Percentiles rank a stretch among this genome's conserved stretches.
Evolutionary conservation across 2,113 vertebrate genomes (phyloP).

Genomic region (Mola mola): DNA sequence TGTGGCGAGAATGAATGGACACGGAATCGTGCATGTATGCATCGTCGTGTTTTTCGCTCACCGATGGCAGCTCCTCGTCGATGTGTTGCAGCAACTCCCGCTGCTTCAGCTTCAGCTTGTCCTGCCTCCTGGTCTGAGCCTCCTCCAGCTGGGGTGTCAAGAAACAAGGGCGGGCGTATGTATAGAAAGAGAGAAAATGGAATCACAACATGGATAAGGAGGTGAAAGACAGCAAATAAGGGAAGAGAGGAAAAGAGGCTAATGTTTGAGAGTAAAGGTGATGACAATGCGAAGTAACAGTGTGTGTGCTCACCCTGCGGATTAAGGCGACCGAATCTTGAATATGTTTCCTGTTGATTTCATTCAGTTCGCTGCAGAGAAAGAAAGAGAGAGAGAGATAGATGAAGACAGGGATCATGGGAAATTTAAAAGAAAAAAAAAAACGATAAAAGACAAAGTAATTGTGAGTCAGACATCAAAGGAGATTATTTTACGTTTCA

Average conservation of each 20-base stretch:
- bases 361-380: conserved; percentile 81
- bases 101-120: conserved; percentile 80
- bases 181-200: no score
- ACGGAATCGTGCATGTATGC: not conserved
- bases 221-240: not conserved
- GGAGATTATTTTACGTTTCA: conserved; percentile 75
- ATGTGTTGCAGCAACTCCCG: conserved; percentile 83
- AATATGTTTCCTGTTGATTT: conserved; percentile 91
- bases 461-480: not conserved
- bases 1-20: no score
- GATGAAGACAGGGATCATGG: not conserved
- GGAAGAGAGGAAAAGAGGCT: not conserved
- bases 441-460: conserved; percentile 7
- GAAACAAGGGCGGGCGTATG: not conserved
- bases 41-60: conserved; percentile 52
- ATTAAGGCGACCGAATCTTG: conserved; percentile 85
- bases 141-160: conserved; percentile 83
- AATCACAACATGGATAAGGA: not conserved
- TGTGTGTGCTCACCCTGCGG: conserved; percentile 75
- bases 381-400: not conserved
- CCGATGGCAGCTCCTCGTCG: conserved; percentile 82
- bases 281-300: conserved; percentile 19
- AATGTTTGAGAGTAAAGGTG: conserved; percentile 10
- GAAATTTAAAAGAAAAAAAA: not conserved
- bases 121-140: conserved; percentile 85